Evolutionary conservation across 2,888 invertebrate species (phyloP).

Genomic region (Lycaena phlaeas): DNA sequence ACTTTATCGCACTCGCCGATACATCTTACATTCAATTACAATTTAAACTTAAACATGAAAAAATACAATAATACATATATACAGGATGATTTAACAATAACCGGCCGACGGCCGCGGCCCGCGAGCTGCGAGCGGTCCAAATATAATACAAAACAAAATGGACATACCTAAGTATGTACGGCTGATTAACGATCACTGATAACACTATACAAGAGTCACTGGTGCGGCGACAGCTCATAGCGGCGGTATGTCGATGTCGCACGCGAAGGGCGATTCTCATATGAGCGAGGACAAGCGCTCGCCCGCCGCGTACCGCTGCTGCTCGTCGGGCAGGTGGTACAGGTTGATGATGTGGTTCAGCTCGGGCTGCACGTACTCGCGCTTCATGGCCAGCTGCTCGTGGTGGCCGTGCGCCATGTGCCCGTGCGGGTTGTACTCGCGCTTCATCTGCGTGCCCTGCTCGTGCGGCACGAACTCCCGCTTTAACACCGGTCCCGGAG

Average conservation of each 20-base stretch:
- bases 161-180: slow-evolving; percentile 66
- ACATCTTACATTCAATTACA: slow-evolving; percentile 40
- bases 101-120: slow-evolving; percentile 32
- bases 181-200: slow-evolving; percentile 62
- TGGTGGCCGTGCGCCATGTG: too few species aligned
- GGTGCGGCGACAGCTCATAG: slow-evolving; percentile 69
- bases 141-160: slow-evolving; percentile 58
- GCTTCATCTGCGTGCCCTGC: slow-evolving; percentile 63
- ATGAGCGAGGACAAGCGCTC: slow-evolving; percentile 78
- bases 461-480: slow-evolving; percentile 69
- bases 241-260: slow-evolving; percentile 76
- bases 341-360: slow-evolving; percentile 78
- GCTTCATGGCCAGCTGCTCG: slow-evolving; percentile 74
- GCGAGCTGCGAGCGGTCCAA: slow-evolving; percentile 29
- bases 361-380: slow-evolving; percentile 79
- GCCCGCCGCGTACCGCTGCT: slow-evolving; percentile 72
- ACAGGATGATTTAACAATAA: slow-evolving; percentile 62
- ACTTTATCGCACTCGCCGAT: slow-evolving; percentile 51
- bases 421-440: slow-evolving; percentile 66
- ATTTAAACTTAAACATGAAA: slow-evolving; percentile 64
- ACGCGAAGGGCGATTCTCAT: slow-evolving; percentile 78
- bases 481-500: slow-evolving; percentile 78
- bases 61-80: slow-evolving; percentile 69
- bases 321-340: slow-evolving; percentile 78
- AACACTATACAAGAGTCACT: slow-evolving; percentile 56